Conservation (phyloP, 2,113 vertebrate genomes). For the Alaudala cheleensis region DNA sequence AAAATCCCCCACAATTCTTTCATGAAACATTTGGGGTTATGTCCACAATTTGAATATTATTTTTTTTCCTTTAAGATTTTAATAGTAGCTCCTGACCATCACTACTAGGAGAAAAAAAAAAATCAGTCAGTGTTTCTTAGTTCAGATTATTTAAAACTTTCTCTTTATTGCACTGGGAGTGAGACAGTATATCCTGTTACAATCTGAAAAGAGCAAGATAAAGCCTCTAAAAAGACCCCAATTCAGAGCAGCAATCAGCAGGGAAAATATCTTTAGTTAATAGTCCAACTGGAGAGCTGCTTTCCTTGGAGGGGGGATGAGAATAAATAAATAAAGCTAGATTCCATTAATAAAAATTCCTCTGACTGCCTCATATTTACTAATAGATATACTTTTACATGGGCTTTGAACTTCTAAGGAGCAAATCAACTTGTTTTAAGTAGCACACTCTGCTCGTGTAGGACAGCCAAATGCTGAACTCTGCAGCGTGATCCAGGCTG, state of each 20-base stretch:
- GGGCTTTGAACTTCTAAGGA: conserved; percentile 36
- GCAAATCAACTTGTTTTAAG: conserved; percentile 43
- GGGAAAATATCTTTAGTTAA: neutral
- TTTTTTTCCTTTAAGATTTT: conserved; percentile 25
- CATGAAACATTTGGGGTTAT: neutral
- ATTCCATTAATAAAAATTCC: conserved; percentile 52
- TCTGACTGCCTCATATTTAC: conserved; percentile 36
- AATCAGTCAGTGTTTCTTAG: neutral
- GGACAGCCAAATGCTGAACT: conserved; percentile 39
- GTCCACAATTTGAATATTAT: neutral
- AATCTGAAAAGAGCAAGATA: conserved; percentile 34
- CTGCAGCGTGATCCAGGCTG: conserved; percentile 7
- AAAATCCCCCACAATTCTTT: neutral
- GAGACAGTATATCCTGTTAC: neutral
- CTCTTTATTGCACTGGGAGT: neutral
- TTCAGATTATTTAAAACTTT: conserved; percentile 47
- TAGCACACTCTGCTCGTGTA: neutral
- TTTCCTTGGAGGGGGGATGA: neutral
- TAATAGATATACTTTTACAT: conserved; percentile 40
- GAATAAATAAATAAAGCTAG: conserved; percentile 11
- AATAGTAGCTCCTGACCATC: neutral
- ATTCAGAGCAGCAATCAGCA: neutral
- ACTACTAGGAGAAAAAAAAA: neutral
- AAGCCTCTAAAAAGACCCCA: conserved; percentile 24
- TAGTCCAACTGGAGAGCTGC: neutral